Evolutionary conservation across 2,113 vertebrate species (phyloP), one percentile per base, ranked within the genome.

Genomic region (Bubo scandiacus): DNA sequence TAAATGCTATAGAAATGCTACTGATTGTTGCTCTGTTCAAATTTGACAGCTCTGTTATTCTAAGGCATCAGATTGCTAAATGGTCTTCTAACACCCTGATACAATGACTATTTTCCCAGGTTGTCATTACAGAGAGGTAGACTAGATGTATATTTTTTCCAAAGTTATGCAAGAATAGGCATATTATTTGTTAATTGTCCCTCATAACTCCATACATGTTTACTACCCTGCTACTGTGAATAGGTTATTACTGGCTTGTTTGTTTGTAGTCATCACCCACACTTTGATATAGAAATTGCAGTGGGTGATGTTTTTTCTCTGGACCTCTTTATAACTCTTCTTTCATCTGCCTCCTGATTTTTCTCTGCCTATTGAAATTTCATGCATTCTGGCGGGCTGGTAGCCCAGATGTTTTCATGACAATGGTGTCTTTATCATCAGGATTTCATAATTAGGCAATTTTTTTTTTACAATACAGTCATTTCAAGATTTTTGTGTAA

Each of bases 381-480:
- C 51, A 30, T 66, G 45, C 36, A 47, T 85, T 95, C 70, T 86
- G 29, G 42, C 86, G 78, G 58, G 58, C 62, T 96, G 74, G 66
- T 84, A 88, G 74, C 58, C 95, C 96, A 95, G 95, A 92, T 97
- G 94, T 97, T 97, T 96, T 90, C 81, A 62, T 91, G 63, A 90
- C 96, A 96, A 97, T 96, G 34, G 71, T 91, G 89, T 88, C 94
- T 94, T 95, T 92, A 92, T 93, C 81, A 95, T 89, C 84, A 85
- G 45, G 81, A 71, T 90, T 91, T 92, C 88, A 85, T 95, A 96
- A 94, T 94, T 92, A 94, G 89, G 92, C 94, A 89, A 85, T 95
- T 97, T 93, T 90, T 91, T 94, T 92, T 96, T 97, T 95, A 90
- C 92, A 97, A 94, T 94, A 54, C 74, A 82, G 66, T 91, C 84